Evolutionary conservation across 2,888 invertebrate genomes (phyloP), one percentile per base, ranked within the genome.

Genomic region (Fragum fragum): DNA sequence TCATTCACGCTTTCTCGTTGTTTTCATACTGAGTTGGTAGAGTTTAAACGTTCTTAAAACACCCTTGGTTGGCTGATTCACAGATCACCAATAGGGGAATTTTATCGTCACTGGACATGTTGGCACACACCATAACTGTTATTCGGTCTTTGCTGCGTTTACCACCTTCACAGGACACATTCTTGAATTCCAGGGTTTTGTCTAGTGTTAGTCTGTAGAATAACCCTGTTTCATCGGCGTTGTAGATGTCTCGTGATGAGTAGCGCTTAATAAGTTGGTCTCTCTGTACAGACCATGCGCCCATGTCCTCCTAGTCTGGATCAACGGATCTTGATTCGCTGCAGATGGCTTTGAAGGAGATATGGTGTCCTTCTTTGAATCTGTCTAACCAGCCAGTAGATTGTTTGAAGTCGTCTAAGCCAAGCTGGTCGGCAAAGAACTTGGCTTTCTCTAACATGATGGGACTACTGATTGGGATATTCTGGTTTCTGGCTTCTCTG

Each of bases 1-100:
- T 81, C 81, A 81, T 77, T 76, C 81, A 81, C 7, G 53, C 53
- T 21, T n/a, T 53, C 6, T n/a, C 53, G 18, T 53, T 53, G 18
- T 7, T n/a, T n/a, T 53, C 53, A 53, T 53, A 53, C 11, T 53
- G n/a, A 53, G 18, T n/a, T 6, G 53, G 53, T 18, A 53, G 53
- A 53, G 11, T 53, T 53, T 53, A 11, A 11, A 53, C 53, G 18
- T n/a, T n/a, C n/a, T 53, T 53, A 11, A 53, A 53, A 18, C 53
- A 53, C 6, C 53, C 11, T 18, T 7, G 53, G 53, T 53, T 53
- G 7, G 7, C 18, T 7, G 18, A 53, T 53, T 53, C 18, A 11
- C 53, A 7, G 53, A 53, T 53, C 21, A 53, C 7, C 7, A 53
- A 53, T 53, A n/a, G 21, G 6, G 7, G 7, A 7, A 53, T 5